phyloP scores from a whole-genome alignment of 2,797 vertebrate genomes.

The Odontamblyopus rebecca region DNA sequence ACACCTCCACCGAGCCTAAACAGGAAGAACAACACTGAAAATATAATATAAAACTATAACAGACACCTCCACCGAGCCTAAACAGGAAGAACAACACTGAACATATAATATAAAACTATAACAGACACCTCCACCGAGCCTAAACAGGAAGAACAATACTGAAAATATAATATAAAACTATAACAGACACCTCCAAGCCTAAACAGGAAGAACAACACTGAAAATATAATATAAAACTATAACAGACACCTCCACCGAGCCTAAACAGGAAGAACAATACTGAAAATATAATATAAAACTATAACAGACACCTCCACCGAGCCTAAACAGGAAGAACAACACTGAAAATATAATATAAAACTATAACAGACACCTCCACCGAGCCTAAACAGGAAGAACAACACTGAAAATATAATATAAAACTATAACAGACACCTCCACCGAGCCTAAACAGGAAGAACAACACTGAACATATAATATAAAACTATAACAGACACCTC shows the following conservation, averaged over 20 bases:
- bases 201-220: too few species aligned
- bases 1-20: slow-evolving; percentile 84
- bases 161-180: too few species aligned
- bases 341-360: too few species aligned
- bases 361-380: slow-evolving; percentile 83
- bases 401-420: too few species aligned
- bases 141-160: slow-evolving; percentile 16
- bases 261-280: slow-evolving; percentile 32
- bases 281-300: too few species aligned
- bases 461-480: too few species aligned
- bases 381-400: slow-evolving; percentile 57
- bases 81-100: too few species aligned
- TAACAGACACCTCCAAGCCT: slow-evolving; percentile 81
- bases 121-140: slow-evolving; percentile 82
- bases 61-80: slow-evolving; percentile 84
- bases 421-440: slow-evolving; percentile 76
- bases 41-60: too few species aligned
- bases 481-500: slow-evolving; percentile 71
- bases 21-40: too few species aligned
- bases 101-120: too few species aligned
- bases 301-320: slow-evolving; percentile 80
- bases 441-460: slow-evolving; percentile 62
- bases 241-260: slow-evolving; percentile 81
- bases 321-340: slow-evolving; percentile 46
- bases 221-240: too few species aligned